Percentiles rank a stretch among this genome's conserved stretches.
Conservation (phyloP, 2,888 invertebrate genomes). For the Cosmorhoe ocellata region DNA sequence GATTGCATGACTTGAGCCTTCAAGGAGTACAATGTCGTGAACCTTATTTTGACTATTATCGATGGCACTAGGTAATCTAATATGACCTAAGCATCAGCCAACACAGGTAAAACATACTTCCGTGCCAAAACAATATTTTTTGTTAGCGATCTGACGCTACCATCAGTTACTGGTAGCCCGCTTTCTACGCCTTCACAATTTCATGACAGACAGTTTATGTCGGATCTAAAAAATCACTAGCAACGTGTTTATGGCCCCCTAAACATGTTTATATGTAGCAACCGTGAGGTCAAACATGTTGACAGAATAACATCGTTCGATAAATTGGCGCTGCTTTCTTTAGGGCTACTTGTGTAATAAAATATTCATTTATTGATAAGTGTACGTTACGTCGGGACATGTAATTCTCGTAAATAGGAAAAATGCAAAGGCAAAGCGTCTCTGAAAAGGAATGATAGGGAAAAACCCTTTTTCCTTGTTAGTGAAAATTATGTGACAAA, state of each 20-base stretch:
- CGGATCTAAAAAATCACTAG: constrained; percentile 22
- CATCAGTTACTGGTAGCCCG: neutral
- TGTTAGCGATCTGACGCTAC: neutral
- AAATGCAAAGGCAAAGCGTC: constrained; percentile 3
- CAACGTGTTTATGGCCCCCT: constrained; percentile 28
- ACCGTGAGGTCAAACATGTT: constrained; percentile 24
- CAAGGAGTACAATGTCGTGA: too few species aligned
- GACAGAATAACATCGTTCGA: constrained; percentile 27
- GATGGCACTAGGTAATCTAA: too few species aligned
- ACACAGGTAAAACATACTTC: too few species aligned
- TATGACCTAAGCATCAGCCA: too few species aligned
- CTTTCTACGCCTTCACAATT: constrained; percentile 9
- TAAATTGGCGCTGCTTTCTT: constrained; percentile 16
- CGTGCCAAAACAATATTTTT: too few species aligned
- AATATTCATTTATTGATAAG: constrained; percentile 14
- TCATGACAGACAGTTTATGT: constrained; percentile 32
- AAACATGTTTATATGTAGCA: constrained; percentile 35
- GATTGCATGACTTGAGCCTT: too few species aligned
- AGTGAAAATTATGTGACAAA: constrained; percentile 10
- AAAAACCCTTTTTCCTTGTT: constrained; percentile 12
- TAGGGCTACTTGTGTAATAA: constrained; percentile 10
- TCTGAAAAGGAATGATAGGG: constrained; percentile 7
- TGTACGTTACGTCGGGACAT: constrained; percentile 4
- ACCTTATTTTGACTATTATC: too few species aligned
- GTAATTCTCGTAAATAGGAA: constrained; percentile 17